Base-by-base conservation (phyloP, 2,888 invertebrate species). In the Hypolimnas misippus region DNA sequence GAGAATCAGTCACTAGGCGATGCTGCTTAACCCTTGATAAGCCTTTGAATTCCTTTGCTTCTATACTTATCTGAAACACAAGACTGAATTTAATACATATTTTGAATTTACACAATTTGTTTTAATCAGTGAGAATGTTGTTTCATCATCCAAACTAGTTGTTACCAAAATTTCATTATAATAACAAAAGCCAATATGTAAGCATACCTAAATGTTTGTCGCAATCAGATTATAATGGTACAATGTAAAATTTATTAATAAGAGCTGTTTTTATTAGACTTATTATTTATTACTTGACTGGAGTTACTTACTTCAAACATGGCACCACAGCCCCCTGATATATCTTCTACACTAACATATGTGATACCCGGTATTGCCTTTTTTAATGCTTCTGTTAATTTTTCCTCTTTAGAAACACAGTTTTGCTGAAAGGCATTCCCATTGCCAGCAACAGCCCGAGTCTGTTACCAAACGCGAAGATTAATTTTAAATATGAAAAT, bases 321-420 rank as follows among this genome's bases (percentile, higher is more conserved):
- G 14, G 96, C 96, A 1, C 96, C 96, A 80, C 97, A 96, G 53
- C 96, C 95, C 62, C 96, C 97, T 14, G 96, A 96, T 50, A 96
- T 94, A 76, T 96, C 96, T 63, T 93, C 91, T 0, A 96, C 94
- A 76, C 94, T 92, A 59, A 96, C 93, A 50, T 89, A 86, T 8
- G 93, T 92, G 10, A 95, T 95, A 54, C 93, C 89, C 0, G 95
- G 95, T 77, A 96, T 92, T 0, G 87, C 73, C n/a, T 75, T 81
- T 66, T 81, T 83, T 42, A 92, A 70, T 0, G 75, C 76, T 4
- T 81, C 80, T 0, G 87, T 82, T 7, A 92, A 72, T 67, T 87
- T 82, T 65, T 90, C 78, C 65, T 92, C 91, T 50, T 86, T 89
- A 1, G 84, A 78, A 5, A 86, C 75, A 38, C 83, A 77, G 69